A percentile compares a stretch with the other conserved stretches of the same genome.
Evolutionary conservation across 2,113 vertebrate species (phyloP).

Genomic region (Melospiza georgiana): DNA sequence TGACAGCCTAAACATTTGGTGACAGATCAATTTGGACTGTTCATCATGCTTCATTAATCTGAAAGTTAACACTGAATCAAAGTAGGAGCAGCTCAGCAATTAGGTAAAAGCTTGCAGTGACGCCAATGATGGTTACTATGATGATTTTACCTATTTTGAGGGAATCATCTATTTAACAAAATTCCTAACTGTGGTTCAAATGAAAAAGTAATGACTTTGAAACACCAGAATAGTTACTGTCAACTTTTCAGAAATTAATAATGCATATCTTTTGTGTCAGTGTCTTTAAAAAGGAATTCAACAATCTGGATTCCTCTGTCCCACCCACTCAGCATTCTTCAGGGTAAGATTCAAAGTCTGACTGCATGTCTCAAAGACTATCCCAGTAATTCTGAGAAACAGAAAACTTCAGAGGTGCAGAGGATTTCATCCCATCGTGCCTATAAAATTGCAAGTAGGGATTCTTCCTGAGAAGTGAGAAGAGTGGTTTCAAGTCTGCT

Average conservation of each 20-base stretch:
- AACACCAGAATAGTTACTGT: not conserved
- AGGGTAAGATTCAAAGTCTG: not conserved
- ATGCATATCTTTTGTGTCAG: not conserved
- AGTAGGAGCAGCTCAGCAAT: not conserved
- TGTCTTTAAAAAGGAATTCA: not conserved
- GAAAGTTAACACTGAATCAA: not conserved
- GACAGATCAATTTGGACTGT: not conserved
- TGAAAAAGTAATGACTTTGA: not conserved
- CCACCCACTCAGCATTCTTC: not conserved
- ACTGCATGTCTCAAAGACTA: not conserved
- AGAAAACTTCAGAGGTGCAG: not conserved
- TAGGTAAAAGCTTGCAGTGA: not conserved
- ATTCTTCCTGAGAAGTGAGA: not conserved
- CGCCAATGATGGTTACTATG: not conserved
- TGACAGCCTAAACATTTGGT: not conserved
- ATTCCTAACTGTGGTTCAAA: not conserved
- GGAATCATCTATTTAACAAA: not conserved
- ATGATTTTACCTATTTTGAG: not conserved
- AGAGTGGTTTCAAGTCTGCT: not conserved
- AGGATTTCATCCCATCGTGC: not conserved
- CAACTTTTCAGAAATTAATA: not conserved
- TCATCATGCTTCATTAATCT: not conserved
- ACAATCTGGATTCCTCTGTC: not conserved
- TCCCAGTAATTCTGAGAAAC: not conserved
- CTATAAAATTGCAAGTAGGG: not conserved